Evolutionary conservation across 2,113 vertebrate genomes (phyloP).

Genomic region (Tapirus terrestris): DNA sequence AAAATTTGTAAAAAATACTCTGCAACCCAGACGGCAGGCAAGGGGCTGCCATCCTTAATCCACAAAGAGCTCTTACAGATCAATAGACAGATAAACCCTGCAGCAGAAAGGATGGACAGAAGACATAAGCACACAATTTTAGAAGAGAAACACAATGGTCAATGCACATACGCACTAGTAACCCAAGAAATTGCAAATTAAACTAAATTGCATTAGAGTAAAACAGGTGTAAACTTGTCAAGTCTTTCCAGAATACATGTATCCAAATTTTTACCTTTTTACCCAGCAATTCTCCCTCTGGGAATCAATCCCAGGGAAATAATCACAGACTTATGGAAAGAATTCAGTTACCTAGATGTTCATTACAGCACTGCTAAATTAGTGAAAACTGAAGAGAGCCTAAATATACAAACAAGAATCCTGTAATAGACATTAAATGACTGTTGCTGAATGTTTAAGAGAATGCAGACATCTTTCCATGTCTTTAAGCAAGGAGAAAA

Average conservation of each 20-base stretch:
- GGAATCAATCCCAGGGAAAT: not conserved
- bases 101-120: not conserved
- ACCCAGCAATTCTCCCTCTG: slow-evolving; percentile 21
- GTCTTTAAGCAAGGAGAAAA: slow-evolving; percentile 22
- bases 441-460: not conserved
- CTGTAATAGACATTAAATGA: not conserved
- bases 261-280: not conserved
- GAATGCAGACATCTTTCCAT: not conserved
- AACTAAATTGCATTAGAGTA: not conserved
- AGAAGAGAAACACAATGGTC: slow-evolving; percentile 24
- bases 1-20: not conserved
- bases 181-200: slow-evolving; percentile 24
- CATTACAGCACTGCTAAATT: not conserved
- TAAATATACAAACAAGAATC: not conserved
- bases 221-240: not conserved
- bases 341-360: slow-evolving; percentile 32
- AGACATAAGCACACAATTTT: not conserved
- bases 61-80: not conserved
- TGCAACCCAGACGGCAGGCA: not conserved
- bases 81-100: not conserved
- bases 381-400: not conserved
- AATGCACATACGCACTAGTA: not conserved
- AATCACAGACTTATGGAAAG: not conserved
- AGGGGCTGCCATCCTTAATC: not conserved
- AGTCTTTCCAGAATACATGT: not conserved